Evolutionary conservation across 1,140 invertebrate species (phyloP).

Genomic region (Battus philenor): DNA sequence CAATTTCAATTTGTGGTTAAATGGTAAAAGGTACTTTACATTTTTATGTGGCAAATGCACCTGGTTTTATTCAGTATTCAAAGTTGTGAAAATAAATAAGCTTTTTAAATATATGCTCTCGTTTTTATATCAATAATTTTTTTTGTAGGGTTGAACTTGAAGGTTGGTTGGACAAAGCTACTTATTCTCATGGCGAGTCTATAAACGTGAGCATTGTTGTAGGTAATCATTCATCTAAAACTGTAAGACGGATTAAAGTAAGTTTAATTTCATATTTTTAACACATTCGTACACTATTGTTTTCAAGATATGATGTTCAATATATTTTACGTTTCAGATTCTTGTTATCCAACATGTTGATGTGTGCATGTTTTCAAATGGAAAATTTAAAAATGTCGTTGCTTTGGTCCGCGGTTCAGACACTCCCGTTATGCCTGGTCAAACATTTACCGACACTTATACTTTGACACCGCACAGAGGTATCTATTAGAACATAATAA

Average conservation of each 20-base stretch:
- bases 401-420: conserved; percentile 87
- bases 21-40: no score
- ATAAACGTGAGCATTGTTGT: conserved; percentile 92
- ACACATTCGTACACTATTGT: not conserved
- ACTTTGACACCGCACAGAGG: conserved; percentile 82
- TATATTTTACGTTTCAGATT: conserved; percentile 75
- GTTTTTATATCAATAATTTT: no score
- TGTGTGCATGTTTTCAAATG: conserved; percentile 99
- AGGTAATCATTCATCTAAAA: conserved; percentile 96
- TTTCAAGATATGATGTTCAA: not conserved
- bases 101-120: no score
- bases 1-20: not conserved
- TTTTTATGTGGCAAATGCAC: no score
- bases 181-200: conserved; percentile 94
- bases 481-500: conserved; percentile 32
- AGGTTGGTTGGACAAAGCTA: conserved; percentile 94
- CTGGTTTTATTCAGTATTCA: no score
- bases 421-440: conserved; percentile 80
- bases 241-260: conserved; percentile 91
- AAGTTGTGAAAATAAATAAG: no score
- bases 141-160: conserved; percentile 82
- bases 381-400: conserved; percentile 99
- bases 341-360: conserved; percentile 97
- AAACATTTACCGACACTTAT: conserved; percentile 79
- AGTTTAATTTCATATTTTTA: conserved; percentile 14